Evolutionary conservation across 30 jellyfish, hydroid and myxozoan species (phyloP), one percentile per base, ranked within the genome.

Genomic region (Hydra vulgaris): DNA sequence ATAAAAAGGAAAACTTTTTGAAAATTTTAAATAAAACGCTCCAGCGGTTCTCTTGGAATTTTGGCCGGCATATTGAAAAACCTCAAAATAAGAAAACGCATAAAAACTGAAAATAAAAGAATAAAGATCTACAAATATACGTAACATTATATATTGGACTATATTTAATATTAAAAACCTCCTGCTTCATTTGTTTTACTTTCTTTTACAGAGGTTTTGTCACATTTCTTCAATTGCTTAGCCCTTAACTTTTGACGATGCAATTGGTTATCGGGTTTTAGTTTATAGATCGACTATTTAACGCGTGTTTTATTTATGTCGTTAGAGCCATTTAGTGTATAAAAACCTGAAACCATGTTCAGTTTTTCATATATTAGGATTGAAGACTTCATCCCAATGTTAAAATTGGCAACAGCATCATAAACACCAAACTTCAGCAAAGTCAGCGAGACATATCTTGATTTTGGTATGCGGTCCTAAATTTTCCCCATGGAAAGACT

Each of bases 61-160:
- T 7, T 19, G 81, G 74, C 81, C 81, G 72, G 72, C 81, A 25
- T 73, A 26, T 25, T n/a, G 52, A 73, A 73, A 73, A 25, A 25
- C 53, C 56, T 73, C 23, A 53, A 21, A 21, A 5, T 73, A 73
- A 73, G 81, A 73, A 73, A 73, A 7, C 26, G 81, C 66, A 73
- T 19, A 21, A 73, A 73, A 73, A 25, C 8, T 73, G 7, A 73
- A 73, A 73, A 73, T 5, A 5, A 73, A 21, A 73, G 20, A 5
- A 5, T 5, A 73, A n/a, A 73, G 72, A 21, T 21, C 26, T 21
- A 74, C 20, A 73, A 73, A 25, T 19, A 18, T 40, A 40, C 61
- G 8, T 3, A 73, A 73, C 12, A 40, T 40, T 40, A 40, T 12
- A 40, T 40, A 40, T 40, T 3, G 12, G 12, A 40, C 12, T 40